Evolutionary conservation across 1,140 invertebrate species (phyloP).

Genomic region (Nephila pilipes): DNA sequence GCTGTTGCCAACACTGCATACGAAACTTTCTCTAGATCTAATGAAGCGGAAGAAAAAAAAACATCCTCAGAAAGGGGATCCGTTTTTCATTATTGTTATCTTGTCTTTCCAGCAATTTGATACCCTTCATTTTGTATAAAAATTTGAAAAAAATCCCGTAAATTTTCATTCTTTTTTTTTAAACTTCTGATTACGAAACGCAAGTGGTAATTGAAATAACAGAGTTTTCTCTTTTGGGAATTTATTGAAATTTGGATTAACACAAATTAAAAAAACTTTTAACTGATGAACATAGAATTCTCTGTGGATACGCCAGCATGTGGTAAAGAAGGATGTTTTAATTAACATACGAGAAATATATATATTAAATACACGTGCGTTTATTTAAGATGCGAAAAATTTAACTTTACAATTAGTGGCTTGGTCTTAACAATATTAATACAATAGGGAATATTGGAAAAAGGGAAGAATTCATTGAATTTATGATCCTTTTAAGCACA

Average conservation of each 20-base stretch:
- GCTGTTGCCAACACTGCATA: slow-evolving; percentile 66
- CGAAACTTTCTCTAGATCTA: slow-evolving; percentile 49
- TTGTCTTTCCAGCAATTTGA: slow-evolving; percentile 45
- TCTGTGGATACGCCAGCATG: background rate
- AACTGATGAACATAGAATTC: background rate
- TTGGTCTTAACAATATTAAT: background rate
- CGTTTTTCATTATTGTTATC: slow-evolving; percentile 22
- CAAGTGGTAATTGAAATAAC: slow-evolving; percentile 18
- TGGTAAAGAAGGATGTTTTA: slow-evolving; percentile 21
- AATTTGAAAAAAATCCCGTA: background rate
- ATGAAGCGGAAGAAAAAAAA: slow-evolving; percentile 57
- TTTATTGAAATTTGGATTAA: slow-evolving; percentile 10
- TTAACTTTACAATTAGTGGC: background rate
- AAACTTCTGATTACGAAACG: background rate
- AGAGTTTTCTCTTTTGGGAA: background rate
- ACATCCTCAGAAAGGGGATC: background rate
- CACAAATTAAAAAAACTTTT: background rate
- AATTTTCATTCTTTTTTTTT: background rate
- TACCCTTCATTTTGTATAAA: background rate
- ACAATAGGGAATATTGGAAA: background rate
- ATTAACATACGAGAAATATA: slow-evolving; percentile 29
- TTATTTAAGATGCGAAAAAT: background rate
- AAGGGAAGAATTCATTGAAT: background rate
- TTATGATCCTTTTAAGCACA: background rate
- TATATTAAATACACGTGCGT: background rate